Evolutionary conservation across 1,140 invertebrate genomes (phyloP).

Genomic region (Drosophila lini): DNA sequence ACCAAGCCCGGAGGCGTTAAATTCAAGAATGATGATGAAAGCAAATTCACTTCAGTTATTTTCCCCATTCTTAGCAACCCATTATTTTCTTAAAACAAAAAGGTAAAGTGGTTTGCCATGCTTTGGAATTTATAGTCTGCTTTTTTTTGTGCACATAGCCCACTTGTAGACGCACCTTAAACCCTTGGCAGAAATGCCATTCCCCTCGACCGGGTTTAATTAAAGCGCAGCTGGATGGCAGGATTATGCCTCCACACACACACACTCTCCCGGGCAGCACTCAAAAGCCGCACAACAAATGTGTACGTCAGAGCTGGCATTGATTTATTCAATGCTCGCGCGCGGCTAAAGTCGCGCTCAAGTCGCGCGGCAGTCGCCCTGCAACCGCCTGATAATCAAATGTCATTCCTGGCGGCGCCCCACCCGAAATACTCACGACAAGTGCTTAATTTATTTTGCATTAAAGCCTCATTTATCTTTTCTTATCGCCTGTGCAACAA

Average conservation of each 20-base stretch:
- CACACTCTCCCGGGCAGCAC: neutral
- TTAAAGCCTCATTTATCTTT: slow-evolving; percentile 82
- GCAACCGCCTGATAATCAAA: slow-evolving; percentile 75
- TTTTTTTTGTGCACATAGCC: slow-evolving; percentile 28
- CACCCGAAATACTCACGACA: slow-evolving; percentile 72
- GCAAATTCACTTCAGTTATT: neutral
- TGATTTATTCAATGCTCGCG: slow-evolving; percentile 68
- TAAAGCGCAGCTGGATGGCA: slow-evolving; percentile 63
- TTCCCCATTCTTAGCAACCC: neutral
- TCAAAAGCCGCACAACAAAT: slow-evolving; percentile 23
- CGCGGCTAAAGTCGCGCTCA: slow-evolving; percentile 59
- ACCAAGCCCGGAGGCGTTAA: neutral
- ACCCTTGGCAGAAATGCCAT: slow-evolving; percentile 8
- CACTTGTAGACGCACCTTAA: slow-evolving; percentile 31
- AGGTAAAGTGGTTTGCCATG: slow-evolving; percentile 23
- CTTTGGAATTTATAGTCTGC: slow-evolving; percentile 51
- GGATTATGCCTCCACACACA: slow-evolving; percentile 43
- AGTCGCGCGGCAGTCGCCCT: slow-evolving; percentile 38
- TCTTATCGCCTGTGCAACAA: slow-evolving; percentile 78
- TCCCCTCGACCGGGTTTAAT: slow-evolving; percentile 59
- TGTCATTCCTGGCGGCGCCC: slow-evolving; percentile 64
- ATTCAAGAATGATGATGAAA: neutral
- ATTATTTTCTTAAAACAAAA: neutral
- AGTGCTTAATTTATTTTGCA: slow-evolving; percentile 82
- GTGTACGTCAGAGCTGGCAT: slow-evolving; percentile 65